Evolutionary conservation across 2,888 invertebrate species (phyloP).

Genomic region (Philonicus albiceps): DNA sequence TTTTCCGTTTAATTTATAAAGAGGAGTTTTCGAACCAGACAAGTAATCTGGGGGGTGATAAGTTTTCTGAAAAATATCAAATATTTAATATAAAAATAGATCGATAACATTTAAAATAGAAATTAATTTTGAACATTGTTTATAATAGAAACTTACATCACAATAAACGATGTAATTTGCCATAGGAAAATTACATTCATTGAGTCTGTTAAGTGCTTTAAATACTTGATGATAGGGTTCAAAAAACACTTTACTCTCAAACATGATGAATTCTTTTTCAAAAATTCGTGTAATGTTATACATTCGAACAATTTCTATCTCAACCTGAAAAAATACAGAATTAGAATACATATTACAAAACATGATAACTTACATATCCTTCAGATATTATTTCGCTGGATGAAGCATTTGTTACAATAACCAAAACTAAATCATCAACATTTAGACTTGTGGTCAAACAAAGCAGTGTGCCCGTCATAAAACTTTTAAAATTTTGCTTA

Average conservation of each 20-base stretch:
- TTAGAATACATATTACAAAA: background rate
- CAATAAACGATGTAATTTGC: constrained; percentile 72
- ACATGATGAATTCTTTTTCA: constrained; percentile 68
- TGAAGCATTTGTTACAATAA: constrained; percentile 71
- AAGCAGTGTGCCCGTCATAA: constrained; percentile 71
- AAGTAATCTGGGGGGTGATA: constrained; percentile 60
- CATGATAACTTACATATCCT: constrained; percentile 66
- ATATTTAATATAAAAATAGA: background rate
- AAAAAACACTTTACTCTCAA: constrained; percentile 81
- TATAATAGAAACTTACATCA: constrained; percentile 58
- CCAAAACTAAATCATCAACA: constrained; percentile 75
- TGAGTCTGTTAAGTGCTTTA: constrained; percentile 71
- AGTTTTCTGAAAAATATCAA: constrained; percentile 44
- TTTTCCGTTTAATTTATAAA: constrained; percentile 51
- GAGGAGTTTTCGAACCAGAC: constrained; percentile 46
- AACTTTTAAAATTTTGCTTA: constrained; percentile 48
- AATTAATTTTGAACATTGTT: background rate
- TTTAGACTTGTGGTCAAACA: constrained; percentile 72
- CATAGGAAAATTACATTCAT: constrained; percentile 71
- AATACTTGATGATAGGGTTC: constrained; percentile 82
- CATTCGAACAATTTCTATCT: constrained; percentile 58
- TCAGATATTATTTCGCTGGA: constrained; percentile 65
- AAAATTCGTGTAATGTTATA: constrained; percentile 58
- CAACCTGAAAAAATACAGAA: constrained; percentile 53
- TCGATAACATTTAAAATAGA: background rate